Evolutionary conservation across 2,113 vertebrate species (phyloP).

Genomic region (Zosterops borbonicus): DNA sequence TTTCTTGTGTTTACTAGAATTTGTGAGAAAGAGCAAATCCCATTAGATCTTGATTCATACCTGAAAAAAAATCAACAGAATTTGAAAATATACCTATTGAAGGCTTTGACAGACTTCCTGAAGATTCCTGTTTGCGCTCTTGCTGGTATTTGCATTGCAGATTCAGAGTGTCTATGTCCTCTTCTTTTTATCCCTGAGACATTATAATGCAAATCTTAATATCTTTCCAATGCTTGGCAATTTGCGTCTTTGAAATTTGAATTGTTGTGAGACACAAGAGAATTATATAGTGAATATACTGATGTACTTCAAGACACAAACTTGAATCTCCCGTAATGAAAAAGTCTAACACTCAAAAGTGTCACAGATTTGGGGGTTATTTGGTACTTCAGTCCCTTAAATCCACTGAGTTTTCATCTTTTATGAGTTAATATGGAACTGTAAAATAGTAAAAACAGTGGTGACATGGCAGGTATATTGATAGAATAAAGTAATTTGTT

Average conservation of each 20-base stretch:
- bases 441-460: conserved; percentile 28
- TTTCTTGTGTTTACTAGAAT: conserved; percentile 61
- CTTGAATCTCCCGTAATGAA: conserved; percentile 34
- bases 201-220: conserved; percentile 70
- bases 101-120: conserved; percentile 42
- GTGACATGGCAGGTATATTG: neutral
- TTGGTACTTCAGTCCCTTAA: conserved; percentile 17
- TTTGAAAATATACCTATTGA: conserved; percentile 44
- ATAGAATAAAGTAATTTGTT: neutral
- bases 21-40: conserved; percentile 36
- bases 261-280: conserved; percentile 53
- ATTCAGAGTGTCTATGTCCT: conserved; percentile 62
- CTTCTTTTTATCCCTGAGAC: conserved; percentile 58
- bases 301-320: conserved; percentile 44
- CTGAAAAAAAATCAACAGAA: conserved; percentile 40
- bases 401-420: conserved; percentile 26
- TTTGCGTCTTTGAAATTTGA: conserved; percentile 68
- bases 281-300: conserved; percentile 35
- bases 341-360: conserved; percentile 13
- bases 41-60: conserved; percentile 47
- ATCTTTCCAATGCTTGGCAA: conserved; percentile 60
- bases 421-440: neutral
- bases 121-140: conserved; percentile 60
- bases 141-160: conserved; percentile 69
- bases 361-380: conserved; percentile 11